Evolutionary conservation across 2,888 invertebrate species (phyloP), one percentile per base, ranked within the genome.

Genomic region (Steinernema scapterisci): DNA sequence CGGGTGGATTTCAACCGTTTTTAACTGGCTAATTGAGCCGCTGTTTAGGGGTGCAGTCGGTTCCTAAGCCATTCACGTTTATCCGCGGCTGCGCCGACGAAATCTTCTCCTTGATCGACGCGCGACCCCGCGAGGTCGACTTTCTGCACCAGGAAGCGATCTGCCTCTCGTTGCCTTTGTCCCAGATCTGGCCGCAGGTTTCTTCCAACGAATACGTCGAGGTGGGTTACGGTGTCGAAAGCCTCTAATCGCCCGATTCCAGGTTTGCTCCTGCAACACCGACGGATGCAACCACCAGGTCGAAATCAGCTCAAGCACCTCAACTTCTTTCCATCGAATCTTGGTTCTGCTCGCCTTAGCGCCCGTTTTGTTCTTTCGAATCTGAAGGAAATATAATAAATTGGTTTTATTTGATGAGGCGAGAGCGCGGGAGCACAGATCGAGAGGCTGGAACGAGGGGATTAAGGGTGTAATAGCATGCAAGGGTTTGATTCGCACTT

Each of bases 31-130:
- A 63, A 63, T 63, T 63, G 13, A 38, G 11, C 52, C 11, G 21
- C 52, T 19, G 19, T 52, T 52, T 52, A 63, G 63, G 63, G 7
- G 63, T 63, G 63, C 63, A 63, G 25, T 63, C 63, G 63, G 63
- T 63, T 25, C 63, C 54, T 23, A 72, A 75, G 43, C 80, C 80
- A 23, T 83, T 75, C 72, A 76, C 76, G 11, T 80, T 80, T 56
- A 81, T 82, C 19, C 79, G 80, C 3, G 80, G 80, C 16, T 80
- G 80, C 73, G 80, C 82, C 71, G 81, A 80, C 7, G 82, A 80
- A 45, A 73, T 80, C 23, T 80, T 80, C 46, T 78, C 79, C 23
- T 71, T 71, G 51, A 46, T 71, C 11, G 46, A 46, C 44, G 70
- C 70, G 23, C 70, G 78, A 6, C 79, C 81, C 25, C 77, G 81